phyloP scores from a whole-genome alignment of 2,888 invertebrate species.

The Halocaridina rubra region DNA sequence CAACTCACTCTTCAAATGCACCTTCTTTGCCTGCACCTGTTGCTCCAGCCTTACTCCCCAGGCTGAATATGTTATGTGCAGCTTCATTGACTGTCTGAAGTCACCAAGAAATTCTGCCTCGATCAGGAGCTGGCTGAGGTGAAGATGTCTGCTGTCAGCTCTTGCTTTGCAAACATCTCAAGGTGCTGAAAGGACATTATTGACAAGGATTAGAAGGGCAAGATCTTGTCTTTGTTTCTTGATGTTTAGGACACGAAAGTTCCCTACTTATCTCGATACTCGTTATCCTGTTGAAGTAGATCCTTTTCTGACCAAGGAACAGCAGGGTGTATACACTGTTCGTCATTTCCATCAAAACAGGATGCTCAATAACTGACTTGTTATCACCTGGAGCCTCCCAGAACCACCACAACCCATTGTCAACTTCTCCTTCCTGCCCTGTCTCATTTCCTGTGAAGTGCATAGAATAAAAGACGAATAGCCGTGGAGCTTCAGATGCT shows the following conservation, averaged over 20 bases:
- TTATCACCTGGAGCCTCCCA: not conserved
- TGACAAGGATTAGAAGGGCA: not conserved
- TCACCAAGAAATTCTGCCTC: not conserved
- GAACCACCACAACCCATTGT: not conserved
- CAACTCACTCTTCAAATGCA: not conserved
- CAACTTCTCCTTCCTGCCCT: not conserved
- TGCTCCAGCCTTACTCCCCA: conserved; percentile 12
- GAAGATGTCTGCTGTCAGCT: conserved; percentile 17
- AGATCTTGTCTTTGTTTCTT: not conserved
- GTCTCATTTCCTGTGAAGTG: not conserved
- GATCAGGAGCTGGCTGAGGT: conserved; percentile 25
- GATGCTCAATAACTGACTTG: not conserved
- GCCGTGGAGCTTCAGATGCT: not conserved
- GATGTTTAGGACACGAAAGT: not conserved
- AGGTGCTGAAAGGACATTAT: not conserved
- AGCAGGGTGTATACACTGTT: not conserved
- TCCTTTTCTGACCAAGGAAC: not conserved
- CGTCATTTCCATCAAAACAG: conserved; percentile 1
- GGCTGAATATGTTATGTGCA: not conserved
- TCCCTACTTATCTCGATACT: conserved; percentile 14
- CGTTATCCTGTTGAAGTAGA: conserved; percentile 5
- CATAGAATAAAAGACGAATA: not conserved
- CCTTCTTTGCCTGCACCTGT: not conserved
- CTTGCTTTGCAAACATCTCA: conserved; percentile 11
- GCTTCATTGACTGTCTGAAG: not conserved